Base-by-base conservation (phyloP, 1,140 invertebrate species). In the Drusus annulatus region DNA sequence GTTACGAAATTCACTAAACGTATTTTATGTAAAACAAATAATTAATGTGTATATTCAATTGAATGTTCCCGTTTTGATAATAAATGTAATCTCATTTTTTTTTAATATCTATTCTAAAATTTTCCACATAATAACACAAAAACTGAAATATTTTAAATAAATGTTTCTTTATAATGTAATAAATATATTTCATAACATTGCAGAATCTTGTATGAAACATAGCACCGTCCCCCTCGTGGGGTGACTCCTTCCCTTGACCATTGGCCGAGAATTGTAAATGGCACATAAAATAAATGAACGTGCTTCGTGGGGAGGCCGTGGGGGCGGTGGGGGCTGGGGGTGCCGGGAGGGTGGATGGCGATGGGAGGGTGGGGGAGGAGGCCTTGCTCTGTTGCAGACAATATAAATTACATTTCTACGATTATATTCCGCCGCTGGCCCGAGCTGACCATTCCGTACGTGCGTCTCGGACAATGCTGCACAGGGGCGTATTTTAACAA, bases 251-350 rank as follows among this genome's bases (percentile, higher is more conserved):
- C 89, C 89, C 89, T 90, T 90, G 89, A 90, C 89, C 89, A 90
- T 90, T 89, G 89, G 89, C 88, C 89, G 89, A 90, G 88, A 90
- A 90, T 90, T 90, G 89, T 90, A 90, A 90, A 90, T 90, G 89
- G 89, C 89, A 90, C 88, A 90, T 90, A 90, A 90, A 90, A 90
- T 90, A 90, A 90, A 90, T 90, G 89, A 89, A 90, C 89, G 89
- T 90, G 89, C 89, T 76, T 74, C 74, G 80, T 28, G 62, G 76
- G 31, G 78, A 17, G 15, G n/a, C 51, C 88, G 25, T 86, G 86
- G 88, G 86, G 63, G 80, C n/a, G 56, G n/a, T 21, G 62, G 28
- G 19, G 52, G 28, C 3, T 63, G 78, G 13, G 75, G 51, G 60
- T 54, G 58, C 17, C 56, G 78, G 73, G 45, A 25, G 62, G 13